Evolutionary conservation across 2,888 invertebrate genomes (phyloP).

Genomic region (Drosophila flavopinicola): DNA sequence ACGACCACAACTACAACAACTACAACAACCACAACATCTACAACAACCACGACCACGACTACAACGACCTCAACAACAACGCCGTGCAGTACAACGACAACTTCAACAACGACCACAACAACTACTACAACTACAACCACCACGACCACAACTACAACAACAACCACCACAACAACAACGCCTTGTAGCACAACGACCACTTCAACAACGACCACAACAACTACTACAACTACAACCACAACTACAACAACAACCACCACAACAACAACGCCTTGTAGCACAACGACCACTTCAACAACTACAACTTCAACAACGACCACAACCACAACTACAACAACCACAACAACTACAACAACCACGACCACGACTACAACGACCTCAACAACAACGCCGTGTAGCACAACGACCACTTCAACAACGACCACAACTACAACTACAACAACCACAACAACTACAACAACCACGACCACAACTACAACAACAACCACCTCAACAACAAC

Average conservation of each 20-base stretch:
- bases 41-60: background rate
- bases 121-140: slow-evolving; percentile 1
- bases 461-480: slow-evolving; percentile 6
- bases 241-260: background rate
- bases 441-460: background rate
- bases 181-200: slow-evolving; percentile 15
- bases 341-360: slow-evolving; percentile 4
- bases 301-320: slow-evolving; percentile 20
- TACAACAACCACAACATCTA: slow-evolving; percentile 10
- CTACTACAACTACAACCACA: slow-evolving; percentile 15
- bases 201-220: slow-evolving; percentile 20
- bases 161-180: slow-evolving; percentile 14
- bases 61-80: slow-evolving; percentile 18
- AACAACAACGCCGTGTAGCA: background rate
- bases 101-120: slow-evolving; percentile 9
- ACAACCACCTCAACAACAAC: slow-evolving; percentile 10
- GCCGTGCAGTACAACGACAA: slow-evolving; percentile 4
- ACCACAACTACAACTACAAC: slow-evolving; percentile 3
- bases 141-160: slow-evolving; percentile 12
- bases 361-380: background rate
- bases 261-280: slow-evolving; percentile 6
- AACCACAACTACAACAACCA: slow-evolving; percentile 10
- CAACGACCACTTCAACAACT: slow-evolving; percentile 22
- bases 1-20: slow-evolving; percentile 16
- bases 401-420: background rate